Base-by-base conservation (phyloP, 2,888 invertebrate species). In the Dioctria linearis region DNA sequence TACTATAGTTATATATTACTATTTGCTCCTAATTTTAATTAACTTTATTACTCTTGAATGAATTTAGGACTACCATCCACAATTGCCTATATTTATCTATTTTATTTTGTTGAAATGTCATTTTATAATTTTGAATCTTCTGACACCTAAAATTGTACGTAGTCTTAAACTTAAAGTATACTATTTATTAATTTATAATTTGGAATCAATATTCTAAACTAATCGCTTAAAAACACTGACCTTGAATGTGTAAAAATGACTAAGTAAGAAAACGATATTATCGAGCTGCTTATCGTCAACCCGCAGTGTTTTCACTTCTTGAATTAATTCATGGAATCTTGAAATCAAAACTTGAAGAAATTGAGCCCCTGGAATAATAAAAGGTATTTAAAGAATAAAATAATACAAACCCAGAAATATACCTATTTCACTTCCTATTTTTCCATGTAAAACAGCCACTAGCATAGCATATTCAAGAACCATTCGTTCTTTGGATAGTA, bases 381-480 rank as follows among this genome's bases (percentile, higher is more conserved):
- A n/a, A 25, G 25, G 25, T 2, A 25, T 25, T 25, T 25, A 25
- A 25, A 25, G 25, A 25, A 25, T 25, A 43, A 51, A 51, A 78
- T 65, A 49, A 51, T 54, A 11, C n/a, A 3, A 8, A 6, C 0
- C 6, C 91, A 25, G 25, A 25, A 25, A 0, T 25, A 89, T 85
- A 93, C 96, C 97, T 75, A 98, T 93, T 92, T 99, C 98, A 3
- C 93, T 93, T 11, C 96, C 98, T 57, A 98, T 92, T 87, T 97
- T 97, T 0, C 96, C 95, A 88, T 98, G 97, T 46, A 98, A 88
- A 82, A 96, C 92, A 0, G 96, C 92, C 11, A 98, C 90, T 0
- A 98, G 87, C 84, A 97, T 93, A 43, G 95, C 93, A 86, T 97
- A 94, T 85, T 98, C 98, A 25, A 95, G 92, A 0, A 96, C 90